phyloP scores from a whole-genome alignment of 2,113 vertebrate genomes.

The Grammomys surdaster region DNA sequence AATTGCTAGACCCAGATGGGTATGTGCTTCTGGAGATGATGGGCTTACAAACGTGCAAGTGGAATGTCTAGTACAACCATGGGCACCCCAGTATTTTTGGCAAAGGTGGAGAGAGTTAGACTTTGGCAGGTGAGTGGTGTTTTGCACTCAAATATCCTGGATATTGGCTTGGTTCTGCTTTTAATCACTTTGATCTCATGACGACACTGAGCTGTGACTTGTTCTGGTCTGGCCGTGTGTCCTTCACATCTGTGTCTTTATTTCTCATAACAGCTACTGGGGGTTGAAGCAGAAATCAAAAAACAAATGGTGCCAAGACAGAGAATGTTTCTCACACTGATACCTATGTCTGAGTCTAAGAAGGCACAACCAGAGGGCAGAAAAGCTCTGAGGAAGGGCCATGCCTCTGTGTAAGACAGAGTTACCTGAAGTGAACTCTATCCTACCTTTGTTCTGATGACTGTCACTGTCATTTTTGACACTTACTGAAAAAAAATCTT shows the following conservation, averaged over 20 bases:
- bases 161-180: constrained; percentile 23
- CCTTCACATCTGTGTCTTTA: neutral
- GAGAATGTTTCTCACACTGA: neutral
- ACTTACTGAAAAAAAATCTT: neutral
- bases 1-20: constrained; percentile 56
- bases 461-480: neutral
- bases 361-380: neutral
- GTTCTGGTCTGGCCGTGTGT: neutral
- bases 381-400: neutral
- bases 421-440: neutral
- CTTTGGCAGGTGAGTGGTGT: neutral
- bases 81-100: neutral
- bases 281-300: constrained; percentile 23
- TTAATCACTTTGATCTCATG: constrained; percentile 45
- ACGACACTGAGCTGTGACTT: neutral
- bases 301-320: constrained; percentile 8
- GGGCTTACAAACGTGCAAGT: constrained; percentile 46
- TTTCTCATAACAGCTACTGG: neutral
- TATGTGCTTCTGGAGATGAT: constrained; percentile 65
- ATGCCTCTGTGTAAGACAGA: neutral
- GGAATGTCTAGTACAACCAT: constrained; percentile 30
- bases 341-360: neutral
- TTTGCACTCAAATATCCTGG: neutral
- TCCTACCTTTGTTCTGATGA: neutral
- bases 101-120: neutral